Base-by-base conservation (phyloP, 1,140 invertebrate species). In the Tenebrio molitor region DNA sequence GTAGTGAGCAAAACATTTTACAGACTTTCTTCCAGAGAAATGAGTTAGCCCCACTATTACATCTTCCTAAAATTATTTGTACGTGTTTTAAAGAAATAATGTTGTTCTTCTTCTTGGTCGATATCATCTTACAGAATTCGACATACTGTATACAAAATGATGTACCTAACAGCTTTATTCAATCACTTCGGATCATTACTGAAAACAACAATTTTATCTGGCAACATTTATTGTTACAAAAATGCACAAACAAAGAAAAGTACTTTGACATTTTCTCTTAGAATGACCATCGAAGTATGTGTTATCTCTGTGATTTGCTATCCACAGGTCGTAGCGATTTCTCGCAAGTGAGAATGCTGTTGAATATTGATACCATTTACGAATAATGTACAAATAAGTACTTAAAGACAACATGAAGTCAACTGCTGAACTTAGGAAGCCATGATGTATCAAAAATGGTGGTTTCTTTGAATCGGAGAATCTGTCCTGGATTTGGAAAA, bases 371-470 rank as follows among this genome's bases (percentile, higher is more conserved):
- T n/a, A n/a, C n/a, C n/a, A n/a, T n/a, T n/a, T n/a, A n/a, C n/a
- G n/a, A n/a, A n/a, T n/a, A n/a, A n/a, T n/a, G n/a, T n/a, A n/a
- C n/a, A n/a, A n/a, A n/a, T n/a, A n/a, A 41, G 2, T 23, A 62
- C 50, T 21, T 62, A 65, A 16, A 39, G 62, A 65, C 39, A n/a
- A 6, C 34, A 65, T 39, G n/a, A 65, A 65, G 39, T 34, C 17
- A 10, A 65, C 34, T 14, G 29, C 62, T 4, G 14, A 34, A n/a
- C 33, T 21, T 1, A 36, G 7, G 1, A 65, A 15, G 17, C 62
- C 62, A 21, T 65, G 62, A 19, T 65, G 33, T 17, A 65, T 7
- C 19, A 65, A 65, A 65, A 65, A 19, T 10, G 62, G 62, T 39
- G 5, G 17, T 65, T 36, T 17, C n/a, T 34, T 39, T 1, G 12